Evolutionary conservation across 92 coral and sea anemone species (phyloP), one percentile per base, ranked within the genome.

Genomic region (Porites divaricata): DNA sequence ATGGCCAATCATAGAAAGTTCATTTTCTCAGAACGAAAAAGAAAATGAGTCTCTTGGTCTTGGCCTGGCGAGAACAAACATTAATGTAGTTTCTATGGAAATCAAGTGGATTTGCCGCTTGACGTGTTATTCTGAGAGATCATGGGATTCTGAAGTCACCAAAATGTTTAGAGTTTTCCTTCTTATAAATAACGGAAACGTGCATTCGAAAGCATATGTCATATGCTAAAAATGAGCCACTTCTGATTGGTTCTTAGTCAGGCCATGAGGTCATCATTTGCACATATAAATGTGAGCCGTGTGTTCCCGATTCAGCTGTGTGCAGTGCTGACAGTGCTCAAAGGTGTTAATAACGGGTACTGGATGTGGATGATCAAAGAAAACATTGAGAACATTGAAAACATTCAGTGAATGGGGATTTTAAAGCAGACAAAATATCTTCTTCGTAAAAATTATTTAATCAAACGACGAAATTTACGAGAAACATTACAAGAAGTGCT

Each of bases 401-500:
- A 50, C 20, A 4, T 54, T 54, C 16, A 35, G 0, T 35, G 45
- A 49, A 95, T 95, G 98, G 89, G 90, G 26, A 28, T 95, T 63
- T 61, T 88, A 35, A 88, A 70, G 17, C 98, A 95, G 85, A 93
- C 95, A 0, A 88, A 81, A 67, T 90, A 71, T 71, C 90, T 95
- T 54, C 84, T 95, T 20, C 85, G 84, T 0, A 93, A 93, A 83
- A 95, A 95, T 82, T 91, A 80, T 56, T 88, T 79, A 72, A 81
- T 89, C 75, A 95, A 95, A 75, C 90, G 83, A 16, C 88, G 98
- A 74, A 90, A 95, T 81, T 82, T 88, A 69, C 88, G 83, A 66
- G 88, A 91, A 67, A 93, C 96, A 11, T 10, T 93, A 24, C 98
- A 93, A 83, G 98, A 95, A 75, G 70, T 95, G 52, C 75, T 95